Conservation (phyloP, 2,797 vertebrate species). For the Stomatorhinus walkeri region DNA sequence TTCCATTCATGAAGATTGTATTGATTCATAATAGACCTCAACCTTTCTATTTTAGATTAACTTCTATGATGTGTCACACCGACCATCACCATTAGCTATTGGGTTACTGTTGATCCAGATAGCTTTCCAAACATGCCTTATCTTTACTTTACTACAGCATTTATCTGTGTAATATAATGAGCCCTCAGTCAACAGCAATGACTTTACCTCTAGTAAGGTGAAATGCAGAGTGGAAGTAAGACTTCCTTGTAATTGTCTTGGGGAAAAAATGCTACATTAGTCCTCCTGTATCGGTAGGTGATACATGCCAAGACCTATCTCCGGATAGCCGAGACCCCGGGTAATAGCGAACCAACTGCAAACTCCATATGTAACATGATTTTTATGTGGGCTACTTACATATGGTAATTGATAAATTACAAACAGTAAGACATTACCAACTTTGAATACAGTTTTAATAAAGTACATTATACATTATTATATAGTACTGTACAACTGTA, state of each 20-base stretch:
- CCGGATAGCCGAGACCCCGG: neutral
- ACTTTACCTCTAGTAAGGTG: neutral
- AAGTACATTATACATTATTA: neutral
- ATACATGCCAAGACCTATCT: neutral
- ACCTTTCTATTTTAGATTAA: neutral
- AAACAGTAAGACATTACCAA: neutral
- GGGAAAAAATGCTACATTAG: neutral
- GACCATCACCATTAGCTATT: neutral
- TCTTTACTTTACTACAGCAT: constrained; percentile 2
- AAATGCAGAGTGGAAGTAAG: neutral
- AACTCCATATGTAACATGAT: neutral
- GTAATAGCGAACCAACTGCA: neutral
- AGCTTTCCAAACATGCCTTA: neutral
- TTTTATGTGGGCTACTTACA: neutral
- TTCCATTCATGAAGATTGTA: neutral
- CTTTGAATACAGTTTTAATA: neutral
- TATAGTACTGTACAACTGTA: neutral
- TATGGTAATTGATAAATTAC: neutral
- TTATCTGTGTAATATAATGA: neutral
- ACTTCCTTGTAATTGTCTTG: neutral
- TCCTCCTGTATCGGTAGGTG: neutral
- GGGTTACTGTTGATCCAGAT: neutral
- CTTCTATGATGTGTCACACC: neutral
- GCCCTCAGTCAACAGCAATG: neutral
- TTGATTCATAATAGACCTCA: neutral